Evolutionary conservation across 2,113 vertebrate genomes (phyloP), one percentile per base, ranked within the genome.

Genomic region (Grammomys surdaster): DNA sequence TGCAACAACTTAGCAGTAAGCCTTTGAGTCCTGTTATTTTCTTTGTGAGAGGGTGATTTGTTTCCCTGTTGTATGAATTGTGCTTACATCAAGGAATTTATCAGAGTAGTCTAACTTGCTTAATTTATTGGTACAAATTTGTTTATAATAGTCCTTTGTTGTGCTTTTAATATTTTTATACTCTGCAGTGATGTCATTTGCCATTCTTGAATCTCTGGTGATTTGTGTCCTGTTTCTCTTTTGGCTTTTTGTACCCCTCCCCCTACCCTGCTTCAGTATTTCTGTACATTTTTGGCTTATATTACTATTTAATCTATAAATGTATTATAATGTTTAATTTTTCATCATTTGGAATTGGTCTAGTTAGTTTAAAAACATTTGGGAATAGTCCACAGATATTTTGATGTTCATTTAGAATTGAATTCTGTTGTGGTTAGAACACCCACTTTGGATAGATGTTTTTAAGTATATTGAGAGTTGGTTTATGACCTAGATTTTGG

Each of bases 331-430:
- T 69, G 73, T 93, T 77, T 48, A 48, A 31, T 82, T 67, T 84
- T 75, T 24, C n/a, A 54, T 80, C 36, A 11, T 92, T 78, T 69
- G 31, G 14, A 78, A 90, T 91, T 84, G 11, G 81, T 48, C n/a
- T 78, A 78, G 24, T 93, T 95, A 92, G 73, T 91, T 94, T 77
- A 82, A 93, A 96, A 91, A 89, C 69, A 76, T 92, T 93, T 82
- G 33, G 40, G 46, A 26, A 77, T 92, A 60, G 87, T 86, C 9
- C 20, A 90, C 20, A 67, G 60, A 51, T 58, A 90, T 63, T 90
- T 76, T 82, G 28, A 72, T 95, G 33, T 88, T 67, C 73, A 73
- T 87, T 92, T 94, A 85, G 60, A 58, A 81, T 51, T 91, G 91
- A 77, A 84, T 93, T 91, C 7, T 3, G 22, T 46, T 93, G 56